phyloP scores from a whole-genome alignment of 2,888 invertebrate species.

The Horisme vitalbata region DNA sequence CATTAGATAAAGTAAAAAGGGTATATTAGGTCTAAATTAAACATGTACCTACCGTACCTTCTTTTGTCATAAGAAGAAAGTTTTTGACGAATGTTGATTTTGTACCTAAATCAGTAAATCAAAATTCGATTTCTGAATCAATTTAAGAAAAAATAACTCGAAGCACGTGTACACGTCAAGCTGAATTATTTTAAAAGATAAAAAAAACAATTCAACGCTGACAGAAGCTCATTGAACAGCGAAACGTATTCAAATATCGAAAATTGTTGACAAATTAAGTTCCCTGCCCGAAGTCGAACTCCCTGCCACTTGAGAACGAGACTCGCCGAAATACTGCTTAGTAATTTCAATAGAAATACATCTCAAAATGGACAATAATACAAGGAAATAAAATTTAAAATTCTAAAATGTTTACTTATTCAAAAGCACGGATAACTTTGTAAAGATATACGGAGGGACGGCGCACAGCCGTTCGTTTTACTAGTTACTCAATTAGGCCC shows the following conservation, averaged over 20 bases:
- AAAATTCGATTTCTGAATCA: neutral
- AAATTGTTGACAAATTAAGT: conserved; percentile 83
- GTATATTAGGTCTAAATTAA: no score
- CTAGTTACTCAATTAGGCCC: conserved; percentile 84
- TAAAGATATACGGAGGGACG: conserved; percentile 69
- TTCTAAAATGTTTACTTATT: conserved; percentile 25
- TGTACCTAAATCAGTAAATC: no score
- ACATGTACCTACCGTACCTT: no score
- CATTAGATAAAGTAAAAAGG: no score
- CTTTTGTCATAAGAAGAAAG: no score
- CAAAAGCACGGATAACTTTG: conserved; percentile 41
- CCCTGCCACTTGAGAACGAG: conserved; percentile 78
- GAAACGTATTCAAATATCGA: conserved; percentile 82
- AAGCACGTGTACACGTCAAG: conserved; percentile 38
- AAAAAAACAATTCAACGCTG: conserved; percentile 77
- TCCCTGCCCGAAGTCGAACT: conserved; percentile 72
- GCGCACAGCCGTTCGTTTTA: conserved; percentile 78
- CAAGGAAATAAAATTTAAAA: conserved; percentile 38
- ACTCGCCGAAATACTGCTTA: conserved; percentile 67
- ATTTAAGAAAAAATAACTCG: neutral
- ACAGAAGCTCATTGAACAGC: conserved; percentile 80
- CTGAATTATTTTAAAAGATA: conserved; percentile 64
- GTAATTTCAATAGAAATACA: conserved; percentile 15
- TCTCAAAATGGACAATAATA: conserved; percentile 25
- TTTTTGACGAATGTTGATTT: no score